Evolutionary conservation across 2,113 vertebrate genomes (phyloP).

Genomic region (Cathartes aura): DNA sequence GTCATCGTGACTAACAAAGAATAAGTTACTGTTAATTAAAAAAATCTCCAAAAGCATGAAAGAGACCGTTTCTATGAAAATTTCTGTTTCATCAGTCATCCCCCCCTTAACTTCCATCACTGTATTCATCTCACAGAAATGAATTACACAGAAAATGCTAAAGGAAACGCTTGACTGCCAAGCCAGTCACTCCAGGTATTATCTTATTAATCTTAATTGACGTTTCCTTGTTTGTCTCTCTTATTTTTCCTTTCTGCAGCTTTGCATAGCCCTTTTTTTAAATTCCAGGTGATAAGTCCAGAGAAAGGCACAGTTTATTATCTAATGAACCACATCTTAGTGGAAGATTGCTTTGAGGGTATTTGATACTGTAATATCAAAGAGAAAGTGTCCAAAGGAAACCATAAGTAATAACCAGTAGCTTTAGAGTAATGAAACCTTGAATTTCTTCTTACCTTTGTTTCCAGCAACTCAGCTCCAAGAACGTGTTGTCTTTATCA

Average conservation of each 20-base stretch:
- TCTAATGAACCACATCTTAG: background rate
- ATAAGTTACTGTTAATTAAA: background rate
- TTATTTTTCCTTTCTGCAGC: background rate
- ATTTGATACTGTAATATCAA: background rate
- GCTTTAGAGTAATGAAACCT: background rate
- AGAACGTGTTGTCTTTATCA: background rate
- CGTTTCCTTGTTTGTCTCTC: constrained; percentile 33
- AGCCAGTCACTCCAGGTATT: background rate
- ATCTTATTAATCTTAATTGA: constrained; percentile 45
- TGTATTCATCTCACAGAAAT: background rate
- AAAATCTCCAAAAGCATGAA: background rate
- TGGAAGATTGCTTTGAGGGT: background rate
- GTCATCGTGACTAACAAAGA: background rate
- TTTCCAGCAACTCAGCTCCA: background rate
- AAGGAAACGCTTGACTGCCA: constrained; percentile 17
- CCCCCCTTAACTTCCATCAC: background rate
- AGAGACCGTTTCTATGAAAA: background rate
- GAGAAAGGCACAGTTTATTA: background rate
- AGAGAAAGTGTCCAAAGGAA: background rate
- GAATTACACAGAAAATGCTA: background rate
- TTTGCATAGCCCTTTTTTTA: background rate
- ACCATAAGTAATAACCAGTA: background rate
- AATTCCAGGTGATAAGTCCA: background rate
- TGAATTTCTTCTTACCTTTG: background rate
- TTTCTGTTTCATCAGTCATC: background rate